phyloP scores from a whole-genome alignment of 2,113 vertebrate genomes.

The Prietella phreatophila region DNA sequence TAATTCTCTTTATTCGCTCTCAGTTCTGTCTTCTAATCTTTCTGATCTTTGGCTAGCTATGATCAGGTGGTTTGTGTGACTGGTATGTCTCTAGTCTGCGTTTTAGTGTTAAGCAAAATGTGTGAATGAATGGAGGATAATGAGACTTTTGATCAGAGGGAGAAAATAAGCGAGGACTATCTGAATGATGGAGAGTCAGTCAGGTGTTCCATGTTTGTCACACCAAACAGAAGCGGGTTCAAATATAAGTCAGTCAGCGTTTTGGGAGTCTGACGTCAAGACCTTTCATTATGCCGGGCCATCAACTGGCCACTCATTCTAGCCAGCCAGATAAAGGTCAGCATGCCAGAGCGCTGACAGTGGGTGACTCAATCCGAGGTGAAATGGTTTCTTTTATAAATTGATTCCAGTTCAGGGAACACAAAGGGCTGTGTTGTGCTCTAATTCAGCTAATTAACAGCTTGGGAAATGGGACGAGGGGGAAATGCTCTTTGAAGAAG shows the following conservation, averaged over 20 bases:
- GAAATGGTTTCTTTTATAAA: constrained; percentile 75
- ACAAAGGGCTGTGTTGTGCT: constrained; percentile 70
- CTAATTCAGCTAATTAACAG: constrained; percentile 67
- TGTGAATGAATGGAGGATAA: neutral
- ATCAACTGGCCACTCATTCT: constrained; percentile 61
- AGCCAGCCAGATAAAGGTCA: constrained; percentile 73
- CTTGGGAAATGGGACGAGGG: constrained; percentile 42
- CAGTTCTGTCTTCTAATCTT: constrained; percentile 24
- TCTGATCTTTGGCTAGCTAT: constrained; percentile 22
- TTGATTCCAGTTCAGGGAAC: constrained; percentile 69
- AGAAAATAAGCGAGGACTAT: neutral
- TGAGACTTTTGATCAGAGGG: neutral
- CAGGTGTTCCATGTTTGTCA: constrained; percentile 26
- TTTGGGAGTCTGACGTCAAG: constrained; percentile 67
- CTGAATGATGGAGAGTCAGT: neutral
- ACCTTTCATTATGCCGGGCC: constrained; percentile 65
- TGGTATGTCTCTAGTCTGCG: neutral
- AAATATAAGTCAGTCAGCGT: constrained; percentile 60
- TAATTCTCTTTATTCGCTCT: constrained; percentile 50
- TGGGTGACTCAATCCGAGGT: constrained; percentile 70
- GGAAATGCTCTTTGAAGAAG: constrained; percentile 61
- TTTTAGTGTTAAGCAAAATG: neutral
- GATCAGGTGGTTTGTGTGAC: constrained; percentile 26
- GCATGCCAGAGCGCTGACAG: constrained; percentile 70
- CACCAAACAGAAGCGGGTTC: constrained; percentile 59